Conservation (phyloP, 2,888 invertebrate species). For the Cerastoderma edule region DNA sequence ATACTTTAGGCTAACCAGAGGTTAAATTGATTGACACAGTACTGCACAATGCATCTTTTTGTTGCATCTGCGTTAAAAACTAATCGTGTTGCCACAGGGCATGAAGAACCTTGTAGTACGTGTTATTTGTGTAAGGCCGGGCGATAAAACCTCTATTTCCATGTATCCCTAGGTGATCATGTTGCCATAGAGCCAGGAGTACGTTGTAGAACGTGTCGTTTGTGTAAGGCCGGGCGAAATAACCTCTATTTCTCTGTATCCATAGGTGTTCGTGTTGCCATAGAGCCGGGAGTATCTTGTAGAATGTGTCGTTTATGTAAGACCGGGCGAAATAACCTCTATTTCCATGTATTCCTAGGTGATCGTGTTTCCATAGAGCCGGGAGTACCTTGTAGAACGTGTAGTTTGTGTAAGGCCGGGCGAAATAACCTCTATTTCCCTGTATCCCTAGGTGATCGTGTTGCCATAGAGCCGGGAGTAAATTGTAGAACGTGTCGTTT, state of each 20-base stretch:
- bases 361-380: conserved; percentile 77
- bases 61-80: too few relatives aligned
- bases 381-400: conserved; percentile 71
- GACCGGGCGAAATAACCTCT: too few relatives aligned
- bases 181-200: conserved; percentile 77
- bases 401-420: too few relatives aligned
- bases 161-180: conserved; percentile 77
- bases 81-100: conserved; percentile 75
- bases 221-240: too few relatives aligned
- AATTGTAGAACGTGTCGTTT: conserved; percentile 69
- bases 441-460: conserved; percentile 78
- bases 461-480: conserved; percentile 75
- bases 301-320: conserved; percentile 66
- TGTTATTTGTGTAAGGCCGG: too few relatives aligned
- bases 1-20: too few relatives aligned
- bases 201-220: conserved; percentile 68
- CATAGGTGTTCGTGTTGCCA: conserved; percentile 76
- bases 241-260: too few relatives aligned
- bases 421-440: too few relatives aligned
- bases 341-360: too few relatives aligned
- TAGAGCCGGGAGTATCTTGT: conserved; percentile 76
- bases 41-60: too few relatives aligned
- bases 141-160: too few relatives aligned
- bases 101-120: conserved; percentile 71
- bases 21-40: too few relatives aligned